phyloP scores from a whole-genome alignment of 2,888 invertebrate species.

The Pherbina coryleti region DNA sequence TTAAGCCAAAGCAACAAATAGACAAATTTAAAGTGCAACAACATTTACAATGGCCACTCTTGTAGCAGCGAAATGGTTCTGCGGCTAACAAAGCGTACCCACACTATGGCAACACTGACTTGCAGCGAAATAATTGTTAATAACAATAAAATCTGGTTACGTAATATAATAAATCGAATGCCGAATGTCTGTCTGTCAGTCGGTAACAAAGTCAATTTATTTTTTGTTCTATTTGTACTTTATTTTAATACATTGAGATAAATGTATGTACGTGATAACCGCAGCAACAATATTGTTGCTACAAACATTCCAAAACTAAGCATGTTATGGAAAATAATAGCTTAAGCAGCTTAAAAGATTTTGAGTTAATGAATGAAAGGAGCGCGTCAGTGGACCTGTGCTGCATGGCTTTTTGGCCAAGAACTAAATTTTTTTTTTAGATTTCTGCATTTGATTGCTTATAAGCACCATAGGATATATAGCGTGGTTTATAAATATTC shows the following conservation, averaged over 20 bases:
- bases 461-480: no score
- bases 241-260: background rate
- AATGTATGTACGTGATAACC: background rate
- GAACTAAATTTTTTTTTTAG: no score
- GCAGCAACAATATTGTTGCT: background rate
- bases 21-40: constrained; percentile 27
- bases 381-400: background rate
- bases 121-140: constrained; percentile 30
- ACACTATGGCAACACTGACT: constrained; percentile 1
- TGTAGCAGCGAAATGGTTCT: background rate
- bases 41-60: background rate
- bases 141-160: constrained; percentile 32
- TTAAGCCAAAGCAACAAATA: background rate
- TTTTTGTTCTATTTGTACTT: background rate
- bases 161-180: constrained; percentile 25
- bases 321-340: background rate
- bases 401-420: no score
- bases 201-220: background rate
- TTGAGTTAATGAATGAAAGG: background rate
- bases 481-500: no score
- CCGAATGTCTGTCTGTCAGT: no score
- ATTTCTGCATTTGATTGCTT: no score
- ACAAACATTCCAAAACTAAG: background rate
- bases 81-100: background rate
- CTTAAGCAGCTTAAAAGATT: background rate